Evolutionary conservation across 2,113 vertebrate genomes (phyloP).

Genomic region (Vicugna pacos): DNA sequence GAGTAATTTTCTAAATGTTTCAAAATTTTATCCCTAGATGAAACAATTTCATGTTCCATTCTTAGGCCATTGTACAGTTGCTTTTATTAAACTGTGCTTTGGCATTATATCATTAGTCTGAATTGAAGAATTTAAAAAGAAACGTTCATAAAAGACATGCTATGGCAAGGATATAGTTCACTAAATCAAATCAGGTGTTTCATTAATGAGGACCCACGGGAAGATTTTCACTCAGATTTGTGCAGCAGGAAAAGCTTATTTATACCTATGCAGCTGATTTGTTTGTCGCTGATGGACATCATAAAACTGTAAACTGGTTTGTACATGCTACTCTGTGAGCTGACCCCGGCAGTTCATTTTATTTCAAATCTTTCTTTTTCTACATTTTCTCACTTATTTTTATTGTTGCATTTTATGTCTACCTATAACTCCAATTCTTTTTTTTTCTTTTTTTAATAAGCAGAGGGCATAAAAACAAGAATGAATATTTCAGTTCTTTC

Average conservation of each 20-base stretch:
- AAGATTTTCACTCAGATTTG: conserved; percentile 22
- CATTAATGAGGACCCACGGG: conserved; percentile 38
- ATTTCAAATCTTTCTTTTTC: not conserved
- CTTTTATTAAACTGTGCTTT: conserved; percentile 22
- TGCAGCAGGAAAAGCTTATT: not conserved
- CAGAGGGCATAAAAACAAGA: not conserved
- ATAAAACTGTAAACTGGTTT: not conserved
- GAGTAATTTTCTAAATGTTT: not conserved
- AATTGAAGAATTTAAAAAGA: conserved; percentile 57
- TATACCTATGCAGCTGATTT: not conserved
- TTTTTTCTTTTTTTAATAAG: not conserved
- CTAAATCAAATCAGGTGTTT: conserved; percentile 25
- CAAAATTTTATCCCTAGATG: not conserved
- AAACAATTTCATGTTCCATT: conserved; percentile 10
- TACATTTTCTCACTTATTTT: not conserved
- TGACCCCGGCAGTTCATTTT: not conserved
- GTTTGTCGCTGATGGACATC: not conserved
- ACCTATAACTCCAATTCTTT: not conserved
- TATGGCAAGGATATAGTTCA: not conserved
- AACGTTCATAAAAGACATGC: not conserved
- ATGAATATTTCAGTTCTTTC: not conserved
- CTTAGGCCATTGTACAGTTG: not conserved
- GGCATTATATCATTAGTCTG: conserved; percentile 11
- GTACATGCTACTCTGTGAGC: not conserved
- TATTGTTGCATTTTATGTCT: not conserved